These are phyloP conservation scores for Phalacrocorax brasilianus DNA, from an alignment of 2,113 vertebrate genomes.

Conservation along the genomic window DNA sequence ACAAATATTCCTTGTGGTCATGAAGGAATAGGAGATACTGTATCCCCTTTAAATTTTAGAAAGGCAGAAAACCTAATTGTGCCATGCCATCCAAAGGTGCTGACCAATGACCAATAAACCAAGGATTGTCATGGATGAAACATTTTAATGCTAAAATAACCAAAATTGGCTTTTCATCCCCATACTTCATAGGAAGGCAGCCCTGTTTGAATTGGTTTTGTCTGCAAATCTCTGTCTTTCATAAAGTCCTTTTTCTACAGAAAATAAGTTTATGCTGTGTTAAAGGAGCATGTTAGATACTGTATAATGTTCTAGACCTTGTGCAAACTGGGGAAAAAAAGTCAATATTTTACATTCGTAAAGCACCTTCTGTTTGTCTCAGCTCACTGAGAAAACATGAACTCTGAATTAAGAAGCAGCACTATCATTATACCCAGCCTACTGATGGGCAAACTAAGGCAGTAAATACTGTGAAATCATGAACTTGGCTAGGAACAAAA, in stretches of 20 bases:
- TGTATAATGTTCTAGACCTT: not conserved
- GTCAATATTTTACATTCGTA: not conserved
- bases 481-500: not conserved
- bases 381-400: not conserved
- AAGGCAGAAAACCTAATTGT: not conserved
- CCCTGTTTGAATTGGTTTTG: not conserved
- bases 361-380: not conserved
- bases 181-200: not conserved
- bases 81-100: not conserved
- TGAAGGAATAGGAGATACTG: not conserved
- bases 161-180: not conserved
- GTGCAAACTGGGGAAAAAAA: not conserved
- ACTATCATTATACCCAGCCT: not conserved
- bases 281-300: not conserved
- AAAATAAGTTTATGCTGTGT: not conserved
- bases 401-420: not conserved
- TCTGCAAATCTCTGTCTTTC: not conserved
- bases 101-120: not conserved
- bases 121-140: not conserved
- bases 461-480: not conserved
- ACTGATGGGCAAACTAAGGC: not conserved
- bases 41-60: constrained; percentile 5
- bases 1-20: constrained; percentile 17
- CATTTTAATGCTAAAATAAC: constrained; percentile 7
- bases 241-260: not conserved